phyloP scores from a whole-genome alignment of 2,797 vertebrate species.

The Rhinatrema bivittatum region DNA sequence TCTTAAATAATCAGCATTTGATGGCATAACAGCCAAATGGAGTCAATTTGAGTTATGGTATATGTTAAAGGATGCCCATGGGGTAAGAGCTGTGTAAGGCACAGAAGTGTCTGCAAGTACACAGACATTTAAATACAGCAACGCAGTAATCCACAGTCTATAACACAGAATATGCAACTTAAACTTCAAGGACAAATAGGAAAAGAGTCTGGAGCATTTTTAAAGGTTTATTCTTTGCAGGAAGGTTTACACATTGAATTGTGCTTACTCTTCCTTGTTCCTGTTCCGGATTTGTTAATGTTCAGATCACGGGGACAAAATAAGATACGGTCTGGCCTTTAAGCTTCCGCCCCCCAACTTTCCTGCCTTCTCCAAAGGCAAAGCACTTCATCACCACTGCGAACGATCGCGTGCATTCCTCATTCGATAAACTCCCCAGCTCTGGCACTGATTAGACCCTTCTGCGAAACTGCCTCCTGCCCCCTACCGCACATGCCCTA shows the following conservation, averaged over 20 bases:
- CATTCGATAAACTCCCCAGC: too few relatives aligned
- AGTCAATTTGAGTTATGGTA: too few relatives aligned
- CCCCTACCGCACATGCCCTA: slow-evolving; percentile 14
- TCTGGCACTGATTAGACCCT: too few relatives aligned
- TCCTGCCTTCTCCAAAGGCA: neutral
- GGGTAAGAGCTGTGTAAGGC: too few relatives aligned
- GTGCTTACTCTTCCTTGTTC: neutral
- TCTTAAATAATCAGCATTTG: too few relatives aligned
- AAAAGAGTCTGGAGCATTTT: slow-evolving; percentile 30
- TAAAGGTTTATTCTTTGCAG: slow-evolving; percentile 39
- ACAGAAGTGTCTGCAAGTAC: too few relatives aligned
- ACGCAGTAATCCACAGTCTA: too few relatives aligned
- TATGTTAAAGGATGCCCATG: too few relatives aligned
- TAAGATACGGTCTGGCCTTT: neutral
- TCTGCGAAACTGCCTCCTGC: slow-evolving; percentile 15
- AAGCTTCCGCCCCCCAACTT: slow-evolving; percentile 5
- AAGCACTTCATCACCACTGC: neutral
- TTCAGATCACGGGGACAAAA: slow-evolving; percentile 17
- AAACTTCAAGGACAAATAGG: slow-evolving; percentile 17
- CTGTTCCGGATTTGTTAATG: slow-evolving; percentile 7
- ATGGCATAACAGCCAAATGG: too few relatives aligned
- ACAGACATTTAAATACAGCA: too few relatives aligned
- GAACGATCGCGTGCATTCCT: too few relatives aligned
- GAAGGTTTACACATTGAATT: slow-evolving; percentile 21
- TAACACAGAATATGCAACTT: too few relatives aligned